phyloP scores from a whole-genome alignment of 2,888 invertebrate genomes.

The Cerastis rubricosa region DNA sequence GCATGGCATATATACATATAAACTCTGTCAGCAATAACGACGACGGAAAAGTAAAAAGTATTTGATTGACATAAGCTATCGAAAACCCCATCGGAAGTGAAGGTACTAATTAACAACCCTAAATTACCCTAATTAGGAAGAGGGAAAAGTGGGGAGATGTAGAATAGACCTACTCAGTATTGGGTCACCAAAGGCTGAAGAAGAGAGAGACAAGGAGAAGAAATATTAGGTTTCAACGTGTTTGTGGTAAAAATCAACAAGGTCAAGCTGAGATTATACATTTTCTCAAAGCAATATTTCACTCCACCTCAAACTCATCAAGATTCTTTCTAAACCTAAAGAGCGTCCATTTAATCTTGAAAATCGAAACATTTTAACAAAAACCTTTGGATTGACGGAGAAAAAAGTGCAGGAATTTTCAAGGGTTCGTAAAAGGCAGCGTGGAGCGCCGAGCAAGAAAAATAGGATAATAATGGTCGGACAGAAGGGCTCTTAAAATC shows the following conservation, averaged over 20 bases:
- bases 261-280: no score
- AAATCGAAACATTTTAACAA: slow-evolving; percentile 45
- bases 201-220: not conserved
- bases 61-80: not conserved
- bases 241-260: not conserved
- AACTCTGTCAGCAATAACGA: not conserved
- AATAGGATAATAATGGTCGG: slow-evolving; percentile 80
- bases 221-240: not conserved
- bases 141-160: not conserved
- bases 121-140: not conserved
- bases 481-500: slow-evolving; percentile 78
- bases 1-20: not conserved
- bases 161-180: not conserved
- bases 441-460: slow-evolving; percentile 71
- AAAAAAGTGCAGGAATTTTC: slow-evolving; percentile 56
- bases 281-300: not conserved
- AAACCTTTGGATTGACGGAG: slow-evolving; percentile 44
- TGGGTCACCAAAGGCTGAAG: not conserved
- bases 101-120: not conserved
- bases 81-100: not conserved
- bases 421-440: slow-evolving; percentile 66
- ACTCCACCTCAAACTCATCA: slow-evolving; percentile 2
- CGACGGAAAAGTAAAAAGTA: not conserved
- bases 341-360: slow-evolving; percentile 9
- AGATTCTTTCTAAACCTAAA: slow-evolving; percentile 17